Conservation (phyloP, 2,113 vertebrate species). For the Tachuris rubrigastra region DNA sequence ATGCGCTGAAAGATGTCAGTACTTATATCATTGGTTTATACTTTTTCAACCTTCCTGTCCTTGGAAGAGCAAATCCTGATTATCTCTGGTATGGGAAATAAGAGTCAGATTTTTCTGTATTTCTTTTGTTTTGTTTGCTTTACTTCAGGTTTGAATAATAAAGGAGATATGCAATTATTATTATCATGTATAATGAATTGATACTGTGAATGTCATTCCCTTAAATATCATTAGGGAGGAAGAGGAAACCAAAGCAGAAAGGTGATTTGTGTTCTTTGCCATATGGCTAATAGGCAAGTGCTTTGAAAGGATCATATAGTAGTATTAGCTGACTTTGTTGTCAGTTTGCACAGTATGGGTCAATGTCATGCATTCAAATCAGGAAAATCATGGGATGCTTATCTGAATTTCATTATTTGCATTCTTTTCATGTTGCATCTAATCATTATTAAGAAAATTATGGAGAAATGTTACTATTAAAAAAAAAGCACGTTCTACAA, state of each 20-base stretch:
- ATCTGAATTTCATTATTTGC: background rate
- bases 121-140: background rate
- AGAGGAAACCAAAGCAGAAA: background rate
- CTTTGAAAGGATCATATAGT: background rate
- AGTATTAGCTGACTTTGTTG: background rate
- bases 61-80: background rate
- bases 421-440: background rate
- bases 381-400: background rate
- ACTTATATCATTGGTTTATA: background rate
- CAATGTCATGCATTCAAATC: background rate
- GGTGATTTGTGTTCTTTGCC: background rate
- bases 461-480: background rate
- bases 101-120: background rate
- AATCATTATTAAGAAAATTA: background rate
- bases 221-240: background rate
- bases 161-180: background rate
- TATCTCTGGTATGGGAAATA: background rate
- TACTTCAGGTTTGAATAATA: background rate
- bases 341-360: background rate
- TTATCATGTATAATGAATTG: background rate
- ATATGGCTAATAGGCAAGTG: background rate
- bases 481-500: background rate
- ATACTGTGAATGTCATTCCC: background rate
- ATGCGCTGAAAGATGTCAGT: background rate
- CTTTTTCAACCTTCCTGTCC: background rate